Conservation (phyloP, 2,888 invertebrate species). For the Drosophila setosimentum region DNA sequence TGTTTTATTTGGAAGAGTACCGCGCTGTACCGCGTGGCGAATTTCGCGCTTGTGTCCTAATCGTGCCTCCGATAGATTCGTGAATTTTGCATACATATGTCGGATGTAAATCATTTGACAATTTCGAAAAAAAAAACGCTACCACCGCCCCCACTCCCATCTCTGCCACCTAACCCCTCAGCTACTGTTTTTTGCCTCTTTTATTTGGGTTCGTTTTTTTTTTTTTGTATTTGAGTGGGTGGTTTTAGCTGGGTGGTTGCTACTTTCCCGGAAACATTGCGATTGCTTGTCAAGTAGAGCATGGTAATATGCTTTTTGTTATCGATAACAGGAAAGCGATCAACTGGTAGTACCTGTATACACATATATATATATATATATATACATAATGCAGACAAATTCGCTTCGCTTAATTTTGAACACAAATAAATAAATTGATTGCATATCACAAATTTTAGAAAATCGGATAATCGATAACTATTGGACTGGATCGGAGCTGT, state of each 20-base stretch:
- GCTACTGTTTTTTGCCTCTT: conserved; percentile 17
- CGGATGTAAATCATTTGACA: conserved; percentile 83
- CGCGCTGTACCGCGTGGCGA: conserved; percentile 61
- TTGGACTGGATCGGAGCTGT: not conserved
- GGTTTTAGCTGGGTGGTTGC: conserved; percentile 5
- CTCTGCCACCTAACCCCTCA: not conserved
- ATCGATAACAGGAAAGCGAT: conserved; percentile 17
- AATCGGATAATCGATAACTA: not conserved
- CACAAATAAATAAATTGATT: not conserved
- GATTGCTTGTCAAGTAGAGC: conserved; percentile 10
- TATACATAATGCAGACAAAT: too few species aligned
- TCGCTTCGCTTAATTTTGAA: not conserved
- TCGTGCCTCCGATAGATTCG: conserved; percentile 83
- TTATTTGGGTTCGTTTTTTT: not conserved
- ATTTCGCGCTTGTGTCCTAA: conserved; percentile 78
- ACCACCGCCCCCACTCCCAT: conserved; percentile 1
- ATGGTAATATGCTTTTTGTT: not conserved
- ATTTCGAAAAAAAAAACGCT: conserved; percentile 68
- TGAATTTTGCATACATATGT: conserved; percentile 83
- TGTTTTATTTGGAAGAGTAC: conserved; percentile 41
- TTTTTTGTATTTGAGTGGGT: conserved; percentile 17
- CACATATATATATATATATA: too few species aligned
- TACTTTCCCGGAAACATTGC: not conserved
- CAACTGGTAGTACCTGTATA: too few species aligned
- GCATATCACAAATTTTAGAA: not conserved